These are phyloP conservation scores for Spizaetus ornatus DNA, from an alignment of 2,113 vertebrate genomes.

Conservation along the genomic window DNA sequence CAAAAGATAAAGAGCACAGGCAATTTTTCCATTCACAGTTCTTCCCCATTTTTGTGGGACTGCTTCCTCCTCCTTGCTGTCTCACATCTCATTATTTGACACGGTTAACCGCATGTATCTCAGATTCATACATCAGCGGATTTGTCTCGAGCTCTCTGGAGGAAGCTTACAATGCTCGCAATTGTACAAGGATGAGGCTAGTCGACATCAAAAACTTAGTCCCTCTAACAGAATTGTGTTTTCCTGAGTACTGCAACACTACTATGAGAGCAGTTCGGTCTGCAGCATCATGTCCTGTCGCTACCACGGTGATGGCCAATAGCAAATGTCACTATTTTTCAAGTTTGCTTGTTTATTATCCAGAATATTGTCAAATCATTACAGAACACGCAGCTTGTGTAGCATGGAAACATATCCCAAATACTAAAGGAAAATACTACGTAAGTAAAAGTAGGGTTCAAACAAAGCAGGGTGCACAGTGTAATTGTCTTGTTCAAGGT, in stretches of 20 bases:
- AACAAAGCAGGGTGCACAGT: neutral
- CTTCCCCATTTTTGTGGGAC: neutral
- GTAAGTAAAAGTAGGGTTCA: neutral
- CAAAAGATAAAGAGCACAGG: neutral
- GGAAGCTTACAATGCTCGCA: neutral
- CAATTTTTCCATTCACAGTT: neutral
- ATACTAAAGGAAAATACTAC: neutral
- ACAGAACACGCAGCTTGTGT: neutral
- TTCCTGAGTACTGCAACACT: neutral
- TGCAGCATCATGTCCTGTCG: neutral
- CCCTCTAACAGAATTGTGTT: neutral
- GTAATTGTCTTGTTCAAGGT: neutral
- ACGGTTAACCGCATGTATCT: neutral
- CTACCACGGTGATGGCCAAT: neutral
- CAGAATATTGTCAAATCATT: neutral
- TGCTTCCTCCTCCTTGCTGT: neutral
- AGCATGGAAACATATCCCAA: neutral
- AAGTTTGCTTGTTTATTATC: neutral
- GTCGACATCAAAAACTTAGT: neutral
- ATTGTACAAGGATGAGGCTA: neutral
- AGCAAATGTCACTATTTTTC: neutral
- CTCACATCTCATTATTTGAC: neutral
- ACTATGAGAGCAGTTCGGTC: rapidly evolving
- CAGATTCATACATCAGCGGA: neutral
- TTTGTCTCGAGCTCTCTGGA: neutral